A percentile compares a stretch with the other conserved stretches of the same genome.
Evolutionary conservation across 1,140 invertebrate species (phyloP).

Genomic region (Agrilus planipennis): DNA sequence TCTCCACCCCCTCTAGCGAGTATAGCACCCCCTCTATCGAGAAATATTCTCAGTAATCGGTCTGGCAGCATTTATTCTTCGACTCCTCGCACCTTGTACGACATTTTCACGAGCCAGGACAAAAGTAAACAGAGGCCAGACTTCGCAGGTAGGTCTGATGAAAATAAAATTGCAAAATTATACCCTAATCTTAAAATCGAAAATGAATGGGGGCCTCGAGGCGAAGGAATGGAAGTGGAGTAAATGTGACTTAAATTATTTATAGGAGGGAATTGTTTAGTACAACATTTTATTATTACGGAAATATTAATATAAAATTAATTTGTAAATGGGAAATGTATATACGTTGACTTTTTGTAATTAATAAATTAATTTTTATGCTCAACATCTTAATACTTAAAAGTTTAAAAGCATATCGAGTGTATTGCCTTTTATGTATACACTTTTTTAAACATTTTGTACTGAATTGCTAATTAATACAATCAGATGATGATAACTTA

Average conservation of each 20-base stretch:
- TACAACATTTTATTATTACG: no score
- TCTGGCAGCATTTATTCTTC: constrained; percentile 27
- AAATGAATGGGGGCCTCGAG: constrained; percentile 23
- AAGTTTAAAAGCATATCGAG: no score
- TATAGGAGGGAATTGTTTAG: no score
- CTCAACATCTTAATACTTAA: no score
- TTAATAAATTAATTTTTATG: no score
- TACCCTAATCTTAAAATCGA: constrained; percentile 61
- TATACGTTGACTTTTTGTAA: no score
- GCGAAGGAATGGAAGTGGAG: constrained; percentile 28
- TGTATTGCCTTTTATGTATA: no score
- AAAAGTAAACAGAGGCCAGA: constrained; percentile 53
- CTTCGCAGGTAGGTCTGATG: constrained; percentile 64
- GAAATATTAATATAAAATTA: no score
- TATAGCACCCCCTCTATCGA: constrained; percentile 23
- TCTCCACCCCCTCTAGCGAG: constrained; percentile 49
- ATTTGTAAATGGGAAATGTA: no score
- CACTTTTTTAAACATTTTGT: no score
- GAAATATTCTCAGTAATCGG: constrained; percentile 10
- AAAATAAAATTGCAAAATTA: constrained; percentile 54
- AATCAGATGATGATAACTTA: no score
- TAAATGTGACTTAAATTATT: constrained; percentile 12
- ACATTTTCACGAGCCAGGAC: constrained; percentile 47
- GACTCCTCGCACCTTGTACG: constrained; percentile 45
- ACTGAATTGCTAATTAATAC: no score